phyloP scores from a whole-genome alignment of 2,113 vertebrate species.

The Danionella cerebrum region DNA sequence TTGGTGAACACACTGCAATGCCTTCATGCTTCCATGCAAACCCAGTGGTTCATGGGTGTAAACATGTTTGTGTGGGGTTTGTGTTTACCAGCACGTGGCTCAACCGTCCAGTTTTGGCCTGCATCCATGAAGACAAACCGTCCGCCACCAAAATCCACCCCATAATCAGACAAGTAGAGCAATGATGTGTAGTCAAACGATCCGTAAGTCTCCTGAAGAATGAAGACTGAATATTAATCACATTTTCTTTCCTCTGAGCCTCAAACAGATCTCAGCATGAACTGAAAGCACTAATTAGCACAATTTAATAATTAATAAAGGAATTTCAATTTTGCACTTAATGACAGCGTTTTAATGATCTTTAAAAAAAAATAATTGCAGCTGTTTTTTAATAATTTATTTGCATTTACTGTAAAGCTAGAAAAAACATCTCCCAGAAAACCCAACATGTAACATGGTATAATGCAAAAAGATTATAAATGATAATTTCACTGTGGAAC shows the following conservation, averaged over 20 bases:
- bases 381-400: neutral
- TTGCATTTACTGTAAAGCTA: neutral
- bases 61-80: neutral
- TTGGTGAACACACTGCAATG: neutral
- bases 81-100: constrained; percentile 78
- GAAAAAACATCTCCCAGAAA: neutral
- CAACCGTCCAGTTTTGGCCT: constrained; percentile 78
- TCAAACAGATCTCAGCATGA: neutral
- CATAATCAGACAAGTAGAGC: constrained; percentile 89
- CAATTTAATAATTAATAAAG: neutral
- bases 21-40: neutral
- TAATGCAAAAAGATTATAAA: neutral
- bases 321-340: neutral
- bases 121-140: constrained; percentile 87
- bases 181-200: constrained; percentile 95
- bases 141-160: constrained; percentile 80
- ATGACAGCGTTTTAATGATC: neutral
- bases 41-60: too few species aligned
- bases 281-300: neutral
- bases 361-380: neutral
- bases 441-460: neutral
- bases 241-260: neutral
- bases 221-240: neutral
- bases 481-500: neutral
- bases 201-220: constrained; percentile 81